Evolutionary conservation across 1,140 invertebrate genomes (phyloP).

Genomic region (Scaptomyza graminum): DNA sequence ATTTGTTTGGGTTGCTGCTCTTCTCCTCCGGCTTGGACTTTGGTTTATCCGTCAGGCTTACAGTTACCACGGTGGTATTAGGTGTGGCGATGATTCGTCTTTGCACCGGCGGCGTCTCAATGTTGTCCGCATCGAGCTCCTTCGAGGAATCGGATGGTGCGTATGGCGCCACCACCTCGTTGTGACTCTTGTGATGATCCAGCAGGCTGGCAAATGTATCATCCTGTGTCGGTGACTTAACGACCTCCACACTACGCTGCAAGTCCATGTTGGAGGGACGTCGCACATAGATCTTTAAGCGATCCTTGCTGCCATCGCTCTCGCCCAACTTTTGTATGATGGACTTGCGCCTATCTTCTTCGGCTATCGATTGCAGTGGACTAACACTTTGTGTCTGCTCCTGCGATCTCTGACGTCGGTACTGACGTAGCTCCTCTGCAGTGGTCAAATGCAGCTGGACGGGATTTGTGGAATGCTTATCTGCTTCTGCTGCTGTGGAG

Average conservation of each 20-base stretch:
- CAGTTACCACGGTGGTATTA: slow-evolving; percentile 71
- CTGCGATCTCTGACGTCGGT: slow-evolving; percentile 72
- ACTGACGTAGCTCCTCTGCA: slow-evolving; percentile 85
- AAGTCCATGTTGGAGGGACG: slow-evolving; percentile 81
- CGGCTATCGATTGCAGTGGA: slow-evolving; percentile 85
- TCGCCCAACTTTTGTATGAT: slow-evolving; percentile 83
- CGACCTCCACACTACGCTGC: slow-evolving; percentile 21
- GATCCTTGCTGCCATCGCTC: slow-evolving; percentile 84
- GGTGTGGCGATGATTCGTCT: slow-evolving; percentile 85
- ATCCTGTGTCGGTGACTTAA: slow-evolving; percentile 50
- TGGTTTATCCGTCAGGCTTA: slow-evolving; percentile 68
- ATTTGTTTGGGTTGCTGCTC: not conserved
- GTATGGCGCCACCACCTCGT: slow-evolving; percentile 84
- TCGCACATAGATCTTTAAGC: slow-evolving; percentile 85
- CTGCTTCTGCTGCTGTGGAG: slow-evolving; percentile 9
- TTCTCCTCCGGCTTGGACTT: slow-evolving; percentile 41
- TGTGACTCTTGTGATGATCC: slow-evolving; percentile 77
- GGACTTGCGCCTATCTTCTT: slow-evolving; percentile 85
- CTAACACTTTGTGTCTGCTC: slow-evolving; percentile 68
- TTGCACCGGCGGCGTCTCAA: slow-evolving; percentile 93
- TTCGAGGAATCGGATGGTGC: slow-evolving; percentile 85
- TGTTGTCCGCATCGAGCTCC: slow-evolving; percentile 95
- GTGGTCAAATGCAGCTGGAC: slow-evolving; percentile 85
- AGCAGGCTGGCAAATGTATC: slow-evolving; percentile 62
- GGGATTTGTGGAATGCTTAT: slow-evolving; percentile 78